Conservation (phyloP, 2,888 invertebrate species). For the Myopa tessellatipennis region DNA sequence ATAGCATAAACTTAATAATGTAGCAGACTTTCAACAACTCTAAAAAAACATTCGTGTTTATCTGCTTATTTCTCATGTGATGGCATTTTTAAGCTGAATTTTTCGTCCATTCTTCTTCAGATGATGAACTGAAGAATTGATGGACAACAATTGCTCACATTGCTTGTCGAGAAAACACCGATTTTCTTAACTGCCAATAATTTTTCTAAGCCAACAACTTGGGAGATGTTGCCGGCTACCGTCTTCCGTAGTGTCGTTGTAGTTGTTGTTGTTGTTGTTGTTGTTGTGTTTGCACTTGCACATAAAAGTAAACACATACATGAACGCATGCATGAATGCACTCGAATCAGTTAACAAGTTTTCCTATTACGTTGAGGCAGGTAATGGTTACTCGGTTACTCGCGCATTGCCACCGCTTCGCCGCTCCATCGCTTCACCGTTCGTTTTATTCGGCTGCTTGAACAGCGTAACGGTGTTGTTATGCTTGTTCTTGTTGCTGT, state of each 20-base stretch:
- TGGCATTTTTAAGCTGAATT: too few relatives aligned
- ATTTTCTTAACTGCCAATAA: too few relatives aligned
- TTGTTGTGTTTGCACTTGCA: not conserved
- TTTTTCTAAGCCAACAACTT: too few relatives aligned
- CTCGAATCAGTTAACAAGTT: constrained; percentile 21
- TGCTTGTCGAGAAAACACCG: too few relatives aligned
- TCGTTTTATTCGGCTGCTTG: constrained; percentile 25
- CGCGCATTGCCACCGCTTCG: constrained; percentile 25
- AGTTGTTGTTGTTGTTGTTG: constrained; percentile 24
- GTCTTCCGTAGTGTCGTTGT: constrained; percentile 1
- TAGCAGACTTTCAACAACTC: too few relatives aligned
- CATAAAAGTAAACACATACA: not conserved
- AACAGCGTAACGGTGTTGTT: constrained; percentile 25
- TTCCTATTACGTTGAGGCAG: constrained; percentile 40
- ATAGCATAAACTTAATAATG: too few relatives aligned
- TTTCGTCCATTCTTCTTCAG: too few relatives aligned
- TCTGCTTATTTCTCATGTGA: too few relatives aligned
- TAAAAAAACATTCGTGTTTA: too few relatives aligned
- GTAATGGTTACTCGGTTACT: constrained; percentile 38
- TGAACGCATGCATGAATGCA: not conserved
- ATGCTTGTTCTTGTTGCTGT: not conserved
- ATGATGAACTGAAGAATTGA: too few relatives aligned
- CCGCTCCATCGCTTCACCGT: constrained; percentile 15
- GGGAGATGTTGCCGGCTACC: too few relatives aligned
- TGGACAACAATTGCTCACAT: too few relatives aligned